Conservation (phyloP, 2,113 vertebrate genomes). For the Coracopsis vasa region DNA sequence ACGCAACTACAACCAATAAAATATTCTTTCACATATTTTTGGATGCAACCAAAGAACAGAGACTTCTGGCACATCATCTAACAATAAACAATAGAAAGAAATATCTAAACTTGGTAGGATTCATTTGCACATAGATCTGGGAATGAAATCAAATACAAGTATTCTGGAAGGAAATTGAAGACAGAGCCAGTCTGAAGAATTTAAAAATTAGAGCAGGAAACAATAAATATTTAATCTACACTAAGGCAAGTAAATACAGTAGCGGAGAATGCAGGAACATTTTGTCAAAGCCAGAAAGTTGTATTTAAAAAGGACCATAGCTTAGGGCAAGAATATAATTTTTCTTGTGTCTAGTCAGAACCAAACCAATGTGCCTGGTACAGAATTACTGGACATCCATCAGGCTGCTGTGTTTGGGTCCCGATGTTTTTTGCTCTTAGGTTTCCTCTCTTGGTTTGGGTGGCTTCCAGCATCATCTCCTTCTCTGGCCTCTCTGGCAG, state of each 20-base stretch:
- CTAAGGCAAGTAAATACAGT: not conserved
- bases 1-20: not conserved
- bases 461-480: not conserved
- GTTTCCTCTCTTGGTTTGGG: not conserved
- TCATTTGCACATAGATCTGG: not conserved
- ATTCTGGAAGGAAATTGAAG: constrained; percentile 15
- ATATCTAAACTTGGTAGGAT: not conserved
- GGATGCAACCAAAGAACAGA: not conserved
- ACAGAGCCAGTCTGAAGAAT: not conserved
- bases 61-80: not conserved
- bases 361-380: not conserved
- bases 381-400: not conserved
- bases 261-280: not conserved
- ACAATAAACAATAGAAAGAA: not conserved
- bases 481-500: not conserved
- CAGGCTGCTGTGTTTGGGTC: not conserved
- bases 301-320: not conserved
- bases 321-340: not conserved
- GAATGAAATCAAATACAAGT: not conserved
- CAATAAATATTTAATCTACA: not conserved
- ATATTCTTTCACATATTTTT: not conserved
- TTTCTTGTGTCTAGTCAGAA: not conserved
- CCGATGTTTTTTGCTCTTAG: not conserved
- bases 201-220: constrained; percentile 1
- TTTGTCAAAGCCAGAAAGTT: not conserved